Evolutionary conservation across 2,113 vertebrate genomes (phyloP).

Genomic region (Megaceryle maxima): DNA sequence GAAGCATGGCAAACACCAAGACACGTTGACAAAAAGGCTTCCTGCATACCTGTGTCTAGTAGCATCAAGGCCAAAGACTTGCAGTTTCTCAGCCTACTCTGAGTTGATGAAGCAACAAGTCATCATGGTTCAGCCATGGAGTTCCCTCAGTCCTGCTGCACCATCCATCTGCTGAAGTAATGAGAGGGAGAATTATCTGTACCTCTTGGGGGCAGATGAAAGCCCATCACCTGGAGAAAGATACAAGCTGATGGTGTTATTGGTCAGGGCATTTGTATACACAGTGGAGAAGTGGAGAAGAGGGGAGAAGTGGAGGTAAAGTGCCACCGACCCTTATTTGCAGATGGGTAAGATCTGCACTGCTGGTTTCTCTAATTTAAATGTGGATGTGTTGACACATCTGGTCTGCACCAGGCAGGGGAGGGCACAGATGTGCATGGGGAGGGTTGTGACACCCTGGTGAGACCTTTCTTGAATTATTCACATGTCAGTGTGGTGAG

Average conservation of each 20-base stretch:
- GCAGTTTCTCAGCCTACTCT: not conserved
- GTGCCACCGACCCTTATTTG: not conserved
- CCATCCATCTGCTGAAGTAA: not conserved
- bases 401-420: not conserved
- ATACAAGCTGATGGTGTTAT: not conserved
- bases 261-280: not conserved
- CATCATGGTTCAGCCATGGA: not conserved
- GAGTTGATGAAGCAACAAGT: not conserved
- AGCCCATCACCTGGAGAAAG: not conserved
- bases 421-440: not conserved
- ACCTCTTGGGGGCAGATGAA: not conserved
- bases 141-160: not conserved
- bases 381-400: not conserved
- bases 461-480: not conserved
- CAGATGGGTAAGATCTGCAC: not conserved
- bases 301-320: not conserved
- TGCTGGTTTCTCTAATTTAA: not conserved
- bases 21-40: not conserved
- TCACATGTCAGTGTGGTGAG: not conserved
- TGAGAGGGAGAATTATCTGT: not conserved
- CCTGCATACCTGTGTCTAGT: not conserved
- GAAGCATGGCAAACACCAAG: not conserved
- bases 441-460: not conserved
- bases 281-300: not conserved
- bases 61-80: not conserved